Base-by-base conservation (phyloP, 2,797 vertebrate species). In the Mionectes olivaceus region DNA sequence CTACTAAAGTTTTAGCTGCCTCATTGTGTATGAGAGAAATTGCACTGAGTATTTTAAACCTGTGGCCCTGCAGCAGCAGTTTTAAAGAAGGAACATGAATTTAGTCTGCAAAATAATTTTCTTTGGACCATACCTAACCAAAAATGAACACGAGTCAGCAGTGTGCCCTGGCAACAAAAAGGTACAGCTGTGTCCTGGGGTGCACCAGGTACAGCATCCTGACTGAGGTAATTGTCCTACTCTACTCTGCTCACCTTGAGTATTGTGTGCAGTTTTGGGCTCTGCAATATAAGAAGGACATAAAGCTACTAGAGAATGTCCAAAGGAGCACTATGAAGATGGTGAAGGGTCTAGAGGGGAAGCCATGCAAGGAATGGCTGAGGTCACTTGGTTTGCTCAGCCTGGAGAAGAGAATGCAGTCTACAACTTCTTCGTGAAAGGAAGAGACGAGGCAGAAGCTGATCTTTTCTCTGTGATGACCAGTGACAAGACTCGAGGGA, bases 41-140 rank as follows among this genome's bases (percentile, higher is more conserved):
- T 94, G 93, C 92, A 96, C 68, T 86, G 83, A 89, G 57, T 90
- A 74, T 91, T 97, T 97, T 90, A 93, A 96, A 88, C 63, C 90
- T 93, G 61, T 88, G 83, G 86, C 60, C 82, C 82, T 80, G 39
- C 19, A 92, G 83, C 84, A 94, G 76, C 41, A 94, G 91, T 86
- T 97, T 97, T 95, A 96, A 96, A 30, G 10, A 52, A 93, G 97
- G 89, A 96, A 94, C 49, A 90, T 90, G 7, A 97, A 95, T 94
- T 94, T 68, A 93, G 85, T 87, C 80, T 91, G 85, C 59, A 92
- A 95, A 96, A 96, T 95, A 97, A 96, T 97, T 95, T 94, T 81
- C 67, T 95, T 96, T 96, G 44, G 50, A 97, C 94, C 98, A 97
- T 94, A 95, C 77, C 95, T 97, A 93, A 97, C 93, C 93, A 97